Evolutionary conservation across 2,888 invertebrate species (phyloP).

Genomic region (Hypomecis atomaria): DNA sequence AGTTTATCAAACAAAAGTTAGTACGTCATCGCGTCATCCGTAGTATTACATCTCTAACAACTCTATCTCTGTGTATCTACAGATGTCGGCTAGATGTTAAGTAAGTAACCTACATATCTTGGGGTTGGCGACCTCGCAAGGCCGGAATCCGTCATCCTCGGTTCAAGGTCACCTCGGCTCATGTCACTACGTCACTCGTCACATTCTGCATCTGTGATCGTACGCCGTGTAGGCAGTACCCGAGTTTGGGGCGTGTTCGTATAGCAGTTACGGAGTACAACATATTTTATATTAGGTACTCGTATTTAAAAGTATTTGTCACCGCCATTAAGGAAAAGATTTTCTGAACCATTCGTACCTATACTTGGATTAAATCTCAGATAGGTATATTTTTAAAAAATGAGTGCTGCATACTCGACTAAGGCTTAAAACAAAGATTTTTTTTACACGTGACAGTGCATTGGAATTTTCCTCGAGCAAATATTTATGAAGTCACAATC

Average conservation of each 20-base stretch:
- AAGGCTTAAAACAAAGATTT: no score
- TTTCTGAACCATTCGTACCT: no score
- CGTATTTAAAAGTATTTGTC: neutral
- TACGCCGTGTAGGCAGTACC: constrained; percentile 33
- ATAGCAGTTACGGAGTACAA: constrained; percentile 2
- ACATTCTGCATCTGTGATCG: constrained; percentile 80
- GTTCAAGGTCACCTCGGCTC: constrained; percentile 78
- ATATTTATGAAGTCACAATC: no score
- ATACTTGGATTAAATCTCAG: no score
- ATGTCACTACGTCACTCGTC: constrained; percentile 65
- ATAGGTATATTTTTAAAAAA: no score
- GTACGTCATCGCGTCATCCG: constrained; percentile 36
- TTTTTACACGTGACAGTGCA: no score
- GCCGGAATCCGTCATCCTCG: constrained; percentile 80
- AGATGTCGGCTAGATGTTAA: constrained; percentile 59
- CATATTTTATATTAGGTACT: neutral
- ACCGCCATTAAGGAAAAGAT: no score
- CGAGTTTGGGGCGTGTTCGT: constrained; percentile 7
- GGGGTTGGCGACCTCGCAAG: constrained; percentile 78
- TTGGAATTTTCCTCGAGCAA: no score
- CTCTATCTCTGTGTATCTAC: constrained; percentile 34
- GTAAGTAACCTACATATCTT: constrained; percentile 62
- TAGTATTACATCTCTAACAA: constrained; percentile 44
- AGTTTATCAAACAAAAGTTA: constrained; percentile 22
- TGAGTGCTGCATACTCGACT: no score